Evolutionary conservation across 2,888 invertebrate species (phyloP).

Genomic region (Spodoptera picta): DNA sequence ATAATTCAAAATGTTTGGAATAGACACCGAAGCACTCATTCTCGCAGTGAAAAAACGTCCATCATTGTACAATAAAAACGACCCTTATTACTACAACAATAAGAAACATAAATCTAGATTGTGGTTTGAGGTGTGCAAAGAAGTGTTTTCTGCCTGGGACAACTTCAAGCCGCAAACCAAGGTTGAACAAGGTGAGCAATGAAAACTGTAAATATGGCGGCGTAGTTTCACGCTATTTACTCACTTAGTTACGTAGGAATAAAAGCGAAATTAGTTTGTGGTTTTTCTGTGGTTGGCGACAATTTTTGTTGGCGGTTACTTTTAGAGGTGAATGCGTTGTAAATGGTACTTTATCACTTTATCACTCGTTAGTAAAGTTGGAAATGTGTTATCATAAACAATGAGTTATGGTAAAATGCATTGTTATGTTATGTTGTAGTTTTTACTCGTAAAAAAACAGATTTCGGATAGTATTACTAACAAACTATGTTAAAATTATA

Average conservation of each 20-base stretch:
- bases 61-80: slow-evolving; percentile 67
- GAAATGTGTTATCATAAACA: not conserved
- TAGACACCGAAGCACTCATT: slow-evolving; percentile 67
- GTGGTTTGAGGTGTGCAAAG: slow-evolving; percentile 70
- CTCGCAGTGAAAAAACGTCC: slow-evolving; percentile 66
- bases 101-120: slow-evolving; percentile 65
- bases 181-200: slow-evolving; percentile 65
- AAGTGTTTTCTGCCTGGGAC: slow-evolving; percentile 67
- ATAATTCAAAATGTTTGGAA: slow-evolving; percentile 58
- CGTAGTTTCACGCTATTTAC: slow-evolving; percentile 16
- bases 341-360: slow-evolving; percentile 14
- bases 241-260: fast-evolving
- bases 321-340: not conserved
- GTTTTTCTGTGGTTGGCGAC: slow-evolving; percentile 4
- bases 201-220: slow-evolving; percentile 30
- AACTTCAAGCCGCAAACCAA: slow-evolving; percentile 63
- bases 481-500: not conserved
- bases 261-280: slow-evolving; percentile 25
- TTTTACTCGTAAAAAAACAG: slow-evolving; percentile 11
- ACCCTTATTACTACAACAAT: slow-evolving; percentile 64
- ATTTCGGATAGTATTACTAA: slow-evolving; percentile 5
- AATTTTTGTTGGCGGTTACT: slow-evolving; percentile 9
- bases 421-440: not conserved
- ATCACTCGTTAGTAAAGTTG: not conserved
- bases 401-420: not conserved